These are phyloP conservation scores for Vulpes vulpes DNA, from an alignment of 2,113 vertebrate genomes.

Conservation along the genomic window DNA sequence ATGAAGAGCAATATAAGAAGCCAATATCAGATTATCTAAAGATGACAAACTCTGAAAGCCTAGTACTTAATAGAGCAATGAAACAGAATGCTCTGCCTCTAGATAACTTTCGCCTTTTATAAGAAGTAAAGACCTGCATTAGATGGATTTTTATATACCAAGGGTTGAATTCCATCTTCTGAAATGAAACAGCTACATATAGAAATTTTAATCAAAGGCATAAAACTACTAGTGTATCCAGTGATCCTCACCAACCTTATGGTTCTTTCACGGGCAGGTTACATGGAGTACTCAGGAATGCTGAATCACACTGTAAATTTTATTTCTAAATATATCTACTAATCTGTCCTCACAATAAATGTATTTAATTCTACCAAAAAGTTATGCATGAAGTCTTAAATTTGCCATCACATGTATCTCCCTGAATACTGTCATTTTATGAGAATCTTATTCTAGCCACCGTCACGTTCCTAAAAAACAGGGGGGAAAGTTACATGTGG, in stretches of 20 bases:
- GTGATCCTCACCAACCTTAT: background rate
- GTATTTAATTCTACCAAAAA: constrained; percentile 1
- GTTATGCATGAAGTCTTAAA: background rate
- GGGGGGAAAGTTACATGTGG: background rate
- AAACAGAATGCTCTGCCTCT: background rate
- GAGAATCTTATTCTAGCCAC: background rate
- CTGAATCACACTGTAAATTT: background rate
- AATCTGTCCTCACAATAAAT: background rate
- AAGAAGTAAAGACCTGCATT: background rate
- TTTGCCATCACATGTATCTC: background rate
- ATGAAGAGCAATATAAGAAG: background rate
- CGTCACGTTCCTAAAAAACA: background rate
- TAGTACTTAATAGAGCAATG: background rate
- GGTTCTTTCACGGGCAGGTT: background rate
- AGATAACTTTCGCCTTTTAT: background rate
- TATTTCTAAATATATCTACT: background rate
- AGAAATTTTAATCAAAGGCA: background rate
- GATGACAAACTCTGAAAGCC: background rate
- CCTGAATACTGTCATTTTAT: background rate
- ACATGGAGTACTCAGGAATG: background rate
- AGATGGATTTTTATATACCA: background rate
- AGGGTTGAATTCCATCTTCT: background rate
- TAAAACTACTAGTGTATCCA: background rate
- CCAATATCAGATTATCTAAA: background rate
- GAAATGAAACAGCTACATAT: constrained; percentile 9